Base-by-base conservation (phyloP, 2,113 vertebrate genomes). In the Murina feae region DNA sequence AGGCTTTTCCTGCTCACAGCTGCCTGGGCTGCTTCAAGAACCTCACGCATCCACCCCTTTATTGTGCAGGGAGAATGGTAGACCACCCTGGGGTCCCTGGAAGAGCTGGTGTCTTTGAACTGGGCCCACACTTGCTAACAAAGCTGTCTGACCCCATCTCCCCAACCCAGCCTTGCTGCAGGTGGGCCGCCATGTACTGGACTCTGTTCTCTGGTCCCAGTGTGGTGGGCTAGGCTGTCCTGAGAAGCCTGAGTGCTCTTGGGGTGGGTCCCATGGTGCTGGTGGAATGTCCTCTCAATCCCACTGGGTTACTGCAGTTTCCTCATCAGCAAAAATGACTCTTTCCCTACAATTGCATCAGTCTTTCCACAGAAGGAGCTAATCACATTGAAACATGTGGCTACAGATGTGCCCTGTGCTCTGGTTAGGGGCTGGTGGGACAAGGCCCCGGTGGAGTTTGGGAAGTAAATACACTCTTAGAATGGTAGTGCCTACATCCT, bases 241-340 rank as follows among this genome's bases (percentile, higher is more conserved):
- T 1, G 1, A 32, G 53, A 81, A 81, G 60, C 86, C 80, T 1
- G 14, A 66, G 58, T 20, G 63, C 9, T 55, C 60, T 60, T 55
- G 30, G 88, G 49, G 75, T 76, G 85, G 75, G 91, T n/a, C 68
- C 37, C 5, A 0, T 9, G 44, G 5, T 2, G 72, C 84, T 3
- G 6, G 6, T 1, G 17, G 66, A 25, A 16, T 13, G n/a, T 35
- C 82, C 32, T 85, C 63, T 37, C 69, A 28, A 20, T n/a, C 42
- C 12, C 12, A 1, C 28, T 2, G 39, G 44, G 86, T 72, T 75
- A 71, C 91, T 96, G 91, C 0, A 60, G 94, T 95, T 94, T 93
- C 84, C 87, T 94, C 95, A 90, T 94, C 89, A 75, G 44, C 90
- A 97, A 94, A 94, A 82, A 96, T 90, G 97, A 95, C 95, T 96